phyloP scores from a whole-genome alignment of 92 coral and sea anemone genomes.

The Phymanthus crucifer region DNA sequence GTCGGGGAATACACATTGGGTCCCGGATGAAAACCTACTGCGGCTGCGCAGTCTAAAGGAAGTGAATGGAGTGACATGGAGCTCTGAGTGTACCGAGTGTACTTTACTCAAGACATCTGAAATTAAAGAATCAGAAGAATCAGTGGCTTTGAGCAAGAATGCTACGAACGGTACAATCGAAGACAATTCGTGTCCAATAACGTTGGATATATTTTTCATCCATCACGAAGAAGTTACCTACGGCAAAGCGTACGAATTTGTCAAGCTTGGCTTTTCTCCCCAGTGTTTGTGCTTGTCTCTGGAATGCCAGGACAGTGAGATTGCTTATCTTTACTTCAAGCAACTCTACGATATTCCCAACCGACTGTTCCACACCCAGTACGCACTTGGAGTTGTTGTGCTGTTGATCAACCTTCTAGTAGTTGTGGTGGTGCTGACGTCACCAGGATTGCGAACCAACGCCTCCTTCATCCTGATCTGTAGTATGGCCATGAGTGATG shows the following conservation, averaged over 20 bases:
- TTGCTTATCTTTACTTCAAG: constrained; percentile 30
- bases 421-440: constrained; percentile 47
- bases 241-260: constrained; percentile 40
- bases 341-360: constrained; percentile 52
- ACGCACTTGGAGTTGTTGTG: constrained; percentile 48
- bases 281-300: constrained; percentile 52
- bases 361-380: constrained; percentile 50
- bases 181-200: constrained; percentile 29
- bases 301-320: constrained; percentile 46
- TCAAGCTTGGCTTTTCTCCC: constrained; percentile 61
- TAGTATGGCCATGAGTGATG: constrained; percentile 62
- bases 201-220: constrained; percentile 27
- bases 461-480: constrained; percentile 55
- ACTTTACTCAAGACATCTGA: constrained; percentile 28
- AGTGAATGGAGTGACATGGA: constrained; percentile 50
- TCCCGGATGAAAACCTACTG: constrained; percentile 39
- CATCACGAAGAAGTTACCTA: constrained; percentile 49
- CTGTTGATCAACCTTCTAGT: constrained; percentile 45
- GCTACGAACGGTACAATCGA: constrained; percentile 5
- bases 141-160: neutral
- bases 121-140: constrained; percentile 25
- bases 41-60: constrained; percentile 25
- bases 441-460: constrained; percentile 39
- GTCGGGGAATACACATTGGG: constrained; percentile 53
- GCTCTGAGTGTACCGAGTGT: constrained; percentile 40